phyloP scores from a whole-genome alignment of 2,888 invertebrate genomes.

The Glaucopsyche alexis region DNA sequence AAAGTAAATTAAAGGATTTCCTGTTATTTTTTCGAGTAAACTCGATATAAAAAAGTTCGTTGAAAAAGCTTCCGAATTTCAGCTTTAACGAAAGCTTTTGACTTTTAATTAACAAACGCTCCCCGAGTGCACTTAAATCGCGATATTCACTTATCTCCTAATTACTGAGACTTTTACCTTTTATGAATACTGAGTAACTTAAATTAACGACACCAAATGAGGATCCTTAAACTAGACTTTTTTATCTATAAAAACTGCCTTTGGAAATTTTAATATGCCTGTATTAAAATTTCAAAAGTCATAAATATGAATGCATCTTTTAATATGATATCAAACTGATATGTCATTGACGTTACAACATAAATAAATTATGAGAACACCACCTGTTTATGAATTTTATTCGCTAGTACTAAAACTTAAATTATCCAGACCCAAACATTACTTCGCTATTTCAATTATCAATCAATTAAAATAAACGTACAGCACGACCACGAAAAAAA shows the following conservation, averaged over 20 bases:
- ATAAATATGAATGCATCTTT: no score
- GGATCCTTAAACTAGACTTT: neutral
- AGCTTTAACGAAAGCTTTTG: constrained; percentile 20
- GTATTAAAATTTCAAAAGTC: no score
- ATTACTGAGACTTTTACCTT: neutral
- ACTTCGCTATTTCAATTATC: no score
- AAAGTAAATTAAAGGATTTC: constrained; percentile 1
- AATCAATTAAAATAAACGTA: no score
- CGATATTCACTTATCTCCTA: constrained; percentile 21
- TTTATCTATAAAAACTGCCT: neutral
- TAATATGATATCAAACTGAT: no score
- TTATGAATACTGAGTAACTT: neutral
- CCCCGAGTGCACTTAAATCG: constrained; percentile 21
- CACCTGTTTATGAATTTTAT: no score
- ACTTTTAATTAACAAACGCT: constrained; percentile 18
- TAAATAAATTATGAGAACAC: no score
- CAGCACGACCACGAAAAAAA: no score
- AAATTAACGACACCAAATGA: neutral
- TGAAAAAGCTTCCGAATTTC: constrained; percentile 19
- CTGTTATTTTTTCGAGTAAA: constrained; percentile 6
- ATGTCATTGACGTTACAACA: no score
- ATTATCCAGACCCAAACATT: no score
- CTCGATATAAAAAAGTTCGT: constrained; percentile 13
- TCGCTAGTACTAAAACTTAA: no score
- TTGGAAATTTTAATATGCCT: no score